phyloP scores from a whole-genome alignment of 2,797 vertebrate genomes.

The Chiloscyllium punctatum region DNA sequence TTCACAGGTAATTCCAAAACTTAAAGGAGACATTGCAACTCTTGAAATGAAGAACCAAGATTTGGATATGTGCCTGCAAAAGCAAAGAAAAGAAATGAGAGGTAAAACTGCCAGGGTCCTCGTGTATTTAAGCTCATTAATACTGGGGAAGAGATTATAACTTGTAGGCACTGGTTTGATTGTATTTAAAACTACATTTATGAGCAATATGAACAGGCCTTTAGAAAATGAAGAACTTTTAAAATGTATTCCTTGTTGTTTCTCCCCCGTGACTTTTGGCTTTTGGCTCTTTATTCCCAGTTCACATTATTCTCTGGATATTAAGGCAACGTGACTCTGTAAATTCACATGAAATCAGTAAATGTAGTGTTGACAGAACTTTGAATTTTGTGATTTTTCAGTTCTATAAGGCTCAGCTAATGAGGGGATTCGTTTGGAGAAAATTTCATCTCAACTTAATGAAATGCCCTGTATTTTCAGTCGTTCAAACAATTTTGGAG shows the following conservation, averaged over 20 bases:
- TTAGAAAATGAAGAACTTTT: not conserved
- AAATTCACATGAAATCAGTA: not conserved
- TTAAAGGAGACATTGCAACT: constrained; percentile 78
- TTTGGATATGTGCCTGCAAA: constrained; percentile 68
- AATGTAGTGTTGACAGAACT: not conserved
- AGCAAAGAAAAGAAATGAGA: constrained; percentile 75
- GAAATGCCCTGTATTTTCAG: not conserved
- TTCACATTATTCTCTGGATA: not conserved
- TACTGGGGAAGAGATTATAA: not conserved
- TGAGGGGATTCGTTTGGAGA: not conserved
- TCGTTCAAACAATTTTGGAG: not conserved
- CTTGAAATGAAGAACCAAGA: constrained; percentile 74
- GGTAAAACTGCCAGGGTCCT: constrained; percentile 55
- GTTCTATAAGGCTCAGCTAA: not conserved
- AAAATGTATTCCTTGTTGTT: not conserved
- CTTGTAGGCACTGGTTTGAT: not conserved
- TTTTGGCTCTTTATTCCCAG: not conserved
- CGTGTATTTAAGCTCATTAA: not conserved
- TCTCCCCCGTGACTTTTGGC: not conserved
- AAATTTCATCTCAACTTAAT: not conserved
- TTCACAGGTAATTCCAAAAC: constrained; percentile 72
- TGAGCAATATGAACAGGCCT: not conserved
- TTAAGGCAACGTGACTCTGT: not conserved
- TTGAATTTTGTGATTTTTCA: not conserved
- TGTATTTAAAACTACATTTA: not conserved